Base-by-base conservation (phyloP, 2,797 vertebrate species). In the Chanos chanos region DNA sequence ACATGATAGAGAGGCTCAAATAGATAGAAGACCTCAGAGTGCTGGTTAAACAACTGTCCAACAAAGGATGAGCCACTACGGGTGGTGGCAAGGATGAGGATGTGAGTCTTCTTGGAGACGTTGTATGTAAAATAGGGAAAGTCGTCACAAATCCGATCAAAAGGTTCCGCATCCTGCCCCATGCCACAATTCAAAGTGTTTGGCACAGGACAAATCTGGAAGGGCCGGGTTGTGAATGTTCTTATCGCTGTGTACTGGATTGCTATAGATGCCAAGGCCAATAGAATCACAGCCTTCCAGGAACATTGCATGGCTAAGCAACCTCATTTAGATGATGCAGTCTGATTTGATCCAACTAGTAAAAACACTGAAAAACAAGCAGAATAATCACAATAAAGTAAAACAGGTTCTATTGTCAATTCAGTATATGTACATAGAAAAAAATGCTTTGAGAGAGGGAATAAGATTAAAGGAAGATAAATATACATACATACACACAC, bases 181-280 rank as follows among this genome's bases (percentile, higher is more conserved):
- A 81, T 75, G 70, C 82, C 84, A 64, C 89, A 91, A 81, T 90
- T 90, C 64, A 85, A 57, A 0, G 85, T 86, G 69, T 51, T 90
- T 44, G 86, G 76, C 18, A 87, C 78, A 0, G 91, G 90, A 50
- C 93, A 94, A 53, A 89, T 86, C 63, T 92, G 90, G 71, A 95
- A 89, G 50, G 91, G 91, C 72, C 91, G 94, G 77, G 92, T 87
- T 0, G 93, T 94, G 79, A 96, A 94, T 39, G 93, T 96, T 52
- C 93, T 92, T 78, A 97, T 94, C 61, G 92, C 94, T 0, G 94
- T 96, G 85, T 96, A 97, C 83, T 97, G 94, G 77, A 97, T 93
- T 36, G 92, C 94, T 25, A 97, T 90, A 61, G 94, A 96, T 71
- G 92, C 93, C 86, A 95, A 85, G 56, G 92, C 94, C 52, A 96